Evolutionary conservation across 92 coral and sea anemone species (phyloP).

Genomic region (Porites lobata): DNA sequence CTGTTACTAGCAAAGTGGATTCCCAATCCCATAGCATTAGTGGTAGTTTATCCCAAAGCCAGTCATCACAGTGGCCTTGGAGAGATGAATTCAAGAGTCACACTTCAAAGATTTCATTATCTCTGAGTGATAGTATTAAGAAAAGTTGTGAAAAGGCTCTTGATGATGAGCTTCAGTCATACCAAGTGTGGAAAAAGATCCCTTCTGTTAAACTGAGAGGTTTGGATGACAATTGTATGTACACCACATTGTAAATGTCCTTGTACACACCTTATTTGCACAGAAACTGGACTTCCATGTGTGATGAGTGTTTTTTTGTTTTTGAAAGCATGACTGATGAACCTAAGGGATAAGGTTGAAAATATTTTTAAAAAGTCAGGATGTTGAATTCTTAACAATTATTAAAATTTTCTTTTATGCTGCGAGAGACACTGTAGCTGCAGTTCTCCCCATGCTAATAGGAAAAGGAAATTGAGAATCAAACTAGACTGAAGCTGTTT

Average conservation of each 20-base stretch:
- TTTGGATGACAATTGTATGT: neutral
- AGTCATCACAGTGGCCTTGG: constrained; percentile 80
- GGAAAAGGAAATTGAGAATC: too few species aligned
- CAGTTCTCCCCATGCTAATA: too few species aligned
- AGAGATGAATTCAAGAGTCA: constrained; percentile 85
- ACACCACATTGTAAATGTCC: neutral
- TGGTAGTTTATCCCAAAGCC: constrained; percentile 31
- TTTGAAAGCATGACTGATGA: too few species aligned
- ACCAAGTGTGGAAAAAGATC: constrained; percentile 54
- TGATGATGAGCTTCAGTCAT: constrained; percentile 69
- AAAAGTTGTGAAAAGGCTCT: constrained; percentile 70
- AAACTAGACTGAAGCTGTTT: too few species aligned
- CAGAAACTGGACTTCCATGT: too few species aligned
- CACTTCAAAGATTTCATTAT: constrained; percentile 79
- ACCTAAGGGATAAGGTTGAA: too few species aligned
- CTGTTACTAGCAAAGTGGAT: constrained; percentile 39
- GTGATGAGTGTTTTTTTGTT: too few species aligned
- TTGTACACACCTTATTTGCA: too few species aligned
- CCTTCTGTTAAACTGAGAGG: constrained; percentile 78
- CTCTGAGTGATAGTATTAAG: constrained; percentile 76
- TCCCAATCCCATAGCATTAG: constrained; percentile 42
- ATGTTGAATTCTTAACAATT: too few species aligned
- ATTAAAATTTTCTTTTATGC: too few species aligned
- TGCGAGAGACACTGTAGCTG: too few species aligned
- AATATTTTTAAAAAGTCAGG: too few species aligned